Base-by-base conservation (phyloP, 2,113 vertebrate genomes). In the Anser cygnoides region DNA sequence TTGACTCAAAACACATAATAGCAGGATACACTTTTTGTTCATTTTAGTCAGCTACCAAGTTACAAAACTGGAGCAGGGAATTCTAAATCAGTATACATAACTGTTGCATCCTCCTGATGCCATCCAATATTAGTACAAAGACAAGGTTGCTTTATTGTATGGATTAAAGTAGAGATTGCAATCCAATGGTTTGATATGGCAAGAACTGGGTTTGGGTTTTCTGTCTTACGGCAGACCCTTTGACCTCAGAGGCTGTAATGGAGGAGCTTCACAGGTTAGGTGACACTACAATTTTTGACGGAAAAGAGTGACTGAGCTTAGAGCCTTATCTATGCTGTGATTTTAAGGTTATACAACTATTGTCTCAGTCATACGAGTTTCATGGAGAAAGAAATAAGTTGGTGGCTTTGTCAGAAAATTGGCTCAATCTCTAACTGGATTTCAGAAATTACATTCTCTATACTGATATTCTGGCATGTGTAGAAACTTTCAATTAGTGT, bases 381-480 rank as follows among this genome's bases (percentile, higher is more conserved):
- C 3, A 6, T 5, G 28, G 31, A 78, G 21, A 80, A 84, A 71
- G 72, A 92, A 91, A 29, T 49, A 81, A 31, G 5, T n/a, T 78
- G 39, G 16, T 75, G 35, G 15, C 9, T 89, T 84, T 85, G 39
- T 76, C 49, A 87, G 58, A 87, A 94, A 84, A 83, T 35, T 94
- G 77, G 25, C 73, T 87, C 70, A 70, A 68, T 89, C 31, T 82
- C 25, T 87, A 76, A 73, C 3, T 12, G 25, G 39, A 83, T 84
- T 93, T 92, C 59, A 89, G 66, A 96, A 94, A 84, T 81, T 74
- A 44, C 78, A 72, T 81, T 83, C 62, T 87, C 22, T 73, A 82
- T 91, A 92, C 16, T 90, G 54, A 58, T 87, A 41, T 87, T 92
- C 65, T 89, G 90, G 73, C 61, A 79, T 50, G 78, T 21, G 39